These are phyloP conservation scores for Sanderia malayensis DNA, from an alignment of 30 jellyfish, hydroid and myxozoan genomes.

Conservation along the genomic window DNA sequence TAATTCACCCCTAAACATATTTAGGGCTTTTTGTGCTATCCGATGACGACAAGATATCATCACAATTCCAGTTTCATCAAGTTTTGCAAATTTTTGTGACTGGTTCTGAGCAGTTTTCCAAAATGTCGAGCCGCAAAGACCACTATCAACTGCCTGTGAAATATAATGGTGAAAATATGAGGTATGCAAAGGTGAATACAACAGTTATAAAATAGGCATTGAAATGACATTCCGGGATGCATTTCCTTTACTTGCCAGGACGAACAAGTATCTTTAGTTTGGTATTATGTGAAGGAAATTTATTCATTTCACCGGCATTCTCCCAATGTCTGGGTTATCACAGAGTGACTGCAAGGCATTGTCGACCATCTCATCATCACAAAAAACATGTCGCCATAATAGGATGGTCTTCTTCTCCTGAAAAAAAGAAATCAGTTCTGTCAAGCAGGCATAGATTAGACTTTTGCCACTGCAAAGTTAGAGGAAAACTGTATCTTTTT, in stretches of 20 bases:
- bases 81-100: constrained; percentile 4
- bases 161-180: too few relatives aligned
- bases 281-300: too few relatives aligned
- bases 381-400: constrained; percentile 1
- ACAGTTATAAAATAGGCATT: too few relatives aligned
- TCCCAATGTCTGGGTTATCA: constrained; percentile 9
- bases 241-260: too few relatives aligned
- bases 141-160: constrained; percentile 7
- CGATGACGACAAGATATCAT: constrained; percentile 34
- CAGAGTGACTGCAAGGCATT: background rate
- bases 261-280: too few relatives aligned
- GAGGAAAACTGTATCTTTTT: too few relatives aligned
- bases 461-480: too few relatives aligned
- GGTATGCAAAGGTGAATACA: too few relatives aligned
- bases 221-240: too few relatives aligned
- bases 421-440: background rate
- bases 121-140: constrained; percentile 15
- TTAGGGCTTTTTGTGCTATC: constrained; percentile 29
- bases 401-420: constrained; percentile 2
- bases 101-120: background rate
- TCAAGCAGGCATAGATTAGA: constrained; percentile 19
- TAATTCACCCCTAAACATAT: constrained; percentile 45
- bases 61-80: constrained; percentile 48
- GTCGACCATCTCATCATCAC: constrained; percentile 12
- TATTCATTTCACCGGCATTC: constrained; percentile 13